Evolutionary conservation across 1,140 invertebrate genomes (phyloP).

Genomic region (Neodiprion lecontei): DNA sequence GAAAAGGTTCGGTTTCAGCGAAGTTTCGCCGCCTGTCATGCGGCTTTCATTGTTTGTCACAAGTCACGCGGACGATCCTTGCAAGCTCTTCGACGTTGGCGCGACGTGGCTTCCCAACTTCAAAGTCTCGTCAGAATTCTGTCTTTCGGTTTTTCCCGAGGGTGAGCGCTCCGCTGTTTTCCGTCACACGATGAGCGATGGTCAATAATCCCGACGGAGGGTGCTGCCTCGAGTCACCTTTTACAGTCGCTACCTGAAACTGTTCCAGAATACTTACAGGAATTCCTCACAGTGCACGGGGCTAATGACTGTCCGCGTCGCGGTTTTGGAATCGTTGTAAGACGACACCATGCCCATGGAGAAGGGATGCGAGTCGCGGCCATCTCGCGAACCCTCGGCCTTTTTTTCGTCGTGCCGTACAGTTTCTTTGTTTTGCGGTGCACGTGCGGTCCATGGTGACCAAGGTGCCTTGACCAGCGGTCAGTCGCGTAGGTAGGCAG

Average conservation of each 20-base stretch:
- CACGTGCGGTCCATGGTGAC: not conserved
- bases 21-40: not conserved
- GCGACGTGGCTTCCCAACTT: not conserved
- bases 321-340: not conserved
- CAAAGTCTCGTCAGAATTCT: not conserved
- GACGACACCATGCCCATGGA: not conserved
- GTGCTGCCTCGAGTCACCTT: no score
- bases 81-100: not conserved
- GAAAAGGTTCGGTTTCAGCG: not conserved
- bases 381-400: conserved; percentile 28
- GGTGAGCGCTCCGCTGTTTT: no score
- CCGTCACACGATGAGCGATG: no score
- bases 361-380: conserved; percentile 17
- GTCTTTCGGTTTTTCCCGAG: no score
- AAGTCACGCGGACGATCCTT: no score
- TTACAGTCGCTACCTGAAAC: no score
- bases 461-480: no score
- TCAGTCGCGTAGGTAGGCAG: no score
- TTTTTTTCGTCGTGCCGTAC: not conserved
- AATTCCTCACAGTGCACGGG: not conserved
- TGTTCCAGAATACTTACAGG: not conserved
- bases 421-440: not conserved
- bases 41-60: no score
- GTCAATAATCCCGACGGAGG: no score
- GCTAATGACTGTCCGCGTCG: not conserved